Percentiles rank a stretch among this genome's conserved stretches.
Evolutionary conservation across 1,140 invertebrate species (phyloP).

Genomic region (Gonatopus flavifemur): DNA sequence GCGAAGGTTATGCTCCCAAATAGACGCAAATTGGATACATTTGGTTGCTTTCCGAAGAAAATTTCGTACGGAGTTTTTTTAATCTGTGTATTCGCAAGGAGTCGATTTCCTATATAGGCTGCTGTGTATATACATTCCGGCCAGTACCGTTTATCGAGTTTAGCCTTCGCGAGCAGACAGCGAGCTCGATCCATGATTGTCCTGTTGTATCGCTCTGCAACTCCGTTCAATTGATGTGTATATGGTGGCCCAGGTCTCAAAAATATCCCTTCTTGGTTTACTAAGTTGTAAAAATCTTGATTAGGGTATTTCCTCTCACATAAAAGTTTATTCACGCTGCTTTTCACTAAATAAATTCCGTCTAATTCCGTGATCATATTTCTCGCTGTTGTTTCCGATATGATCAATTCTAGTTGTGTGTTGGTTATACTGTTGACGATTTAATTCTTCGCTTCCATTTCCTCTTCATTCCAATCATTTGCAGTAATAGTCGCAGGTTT

Average conservation of each 20-base stretch:
- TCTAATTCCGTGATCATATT: too few species aligned
- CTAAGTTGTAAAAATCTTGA: too few species aligned
- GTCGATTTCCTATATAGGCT: too few species aligned
- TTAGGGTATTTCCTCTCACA: too few species aligned
- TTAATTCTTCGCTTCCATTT: constrained; percentile 34
- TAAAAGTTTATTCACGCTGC: too few species aligned
- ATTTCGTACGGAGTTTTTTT: neutral
- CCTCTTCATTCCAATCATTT: constrained; percentile 22
- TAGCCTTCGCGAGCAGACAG: neutral
- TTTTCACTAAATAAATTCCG: too few species aligned
- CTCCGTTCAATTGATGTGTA: neutral
- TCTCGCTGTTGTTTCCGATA: too few species aligned
- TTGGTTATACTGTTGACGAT: constrained; percentile 32
- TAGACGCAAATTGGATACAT: neutral
- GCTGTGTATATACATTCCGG: neutral
- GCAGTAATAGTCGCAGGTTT: constrained; percentile 9
- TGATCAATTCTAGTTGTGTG: too few species aligned
- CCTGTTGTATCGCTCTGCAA: neutral
- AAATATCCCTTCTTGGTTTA: too few species aligned
- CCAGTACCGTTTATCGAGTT: neutral
- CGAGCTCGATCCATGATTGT: neutral
- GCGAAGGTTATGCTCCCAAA: neutral
- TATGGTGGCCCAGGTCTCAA: neutral
- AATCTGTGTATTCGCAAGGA: neutral
- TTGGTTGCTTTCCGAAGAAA: neutral